Evolutionary conservation across 64 coral and sea anemone genomes (phyloP), one percentile per base, ranked within the genome.

Genomic region (Pocillopora damicornis): DNA sequence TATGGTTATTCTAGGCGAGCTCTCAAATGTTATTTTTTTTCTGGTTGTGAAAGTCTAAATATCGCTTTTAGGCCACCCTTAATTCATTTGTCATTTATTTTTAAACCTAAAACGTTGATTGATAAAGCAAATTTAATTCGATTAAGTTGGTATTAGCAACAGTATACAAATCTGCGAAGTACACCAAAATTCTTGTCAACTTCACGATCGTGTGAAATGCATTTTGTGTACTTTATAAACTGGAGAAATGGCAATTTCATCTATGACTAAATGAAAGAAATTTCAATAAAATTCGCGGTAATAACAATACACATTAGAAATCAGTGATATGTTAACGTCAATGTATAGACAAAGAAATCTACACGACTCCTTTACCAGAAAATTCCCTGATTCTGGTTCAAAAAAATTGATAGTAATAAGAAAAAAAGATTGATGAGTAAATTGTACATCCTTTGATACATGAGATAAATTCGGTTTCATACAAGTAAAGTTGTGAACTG

Each of bases 231-330:
- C 67, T 71, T 71, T 18, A 20, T 71, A 71, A 11, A 20, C 1
- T n/a, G 8, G 20, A 69, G 17, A n/a, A 8, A 71, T 51, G 25
- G 22, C 67, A 71, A 71, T 63, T 59, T 63, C 59, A 35, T 60
- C 23, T 12, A 17, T 25, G 26, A 14, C 14, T 16, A 16, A 60
- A 81, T 35, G 1, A 15, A 11, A 26, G 64, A 73, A 85, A 35
- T 57, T 66, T 38, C 81, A 72, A 71, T 85, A 72, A 85, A 51
- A 58, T 67, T 45, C 61, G 20, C 64, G 9, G 22, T 18, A 72
- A 85, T 85, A 85, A 85, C 64, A 85, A 85, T 85, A 57, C 81
- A 71, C 67, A 82, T 35, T 85, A n/a, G n/a, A 72, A 85, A 72
- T 25, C 37, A 38, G 81, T 57, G 65, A 85, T 72, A 85, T 57